Evolutionary conservation across 2,888 invertebrate species (phyloP).

Genomic region (Nineta flava): DNA sequence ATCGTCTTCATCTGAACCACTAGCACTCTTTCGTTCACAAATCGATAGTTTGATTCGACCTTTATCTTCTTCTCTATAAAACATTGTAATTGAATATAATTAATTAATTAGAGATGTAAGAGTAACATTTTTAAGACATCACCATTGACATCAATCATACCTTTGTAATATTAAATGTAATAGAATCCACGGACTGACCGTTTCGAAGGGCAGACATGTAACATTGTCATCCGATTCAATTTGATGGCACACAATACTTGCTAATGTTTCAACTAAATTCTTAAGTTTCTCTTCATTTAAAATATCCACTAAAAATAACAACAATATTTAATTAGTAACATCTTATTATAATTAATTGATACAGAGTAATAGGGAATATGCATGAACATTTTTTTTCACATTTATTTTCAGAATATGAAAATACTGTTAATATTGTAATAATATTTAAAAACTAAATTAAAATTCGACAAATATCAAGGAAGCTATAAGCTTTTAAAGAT

Average conservation of each 20-base stretch:
- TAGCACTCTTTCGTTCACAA: conserved; percentile 21
- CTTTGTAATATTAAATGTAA: conserved; percentile 61
- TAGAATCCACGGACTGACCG: conserved; percentile 67
- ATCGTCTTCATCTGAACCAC: conserved; percentile 20
- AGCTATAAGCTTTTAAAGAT: too few species aligned
- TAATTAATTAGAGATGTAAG: not conserved
- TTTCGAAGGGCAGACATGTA: conserved; percentile 48
- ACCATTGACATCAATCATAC: conserved; percentile 18
- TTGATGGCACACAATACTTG: conserved; percentile 61
- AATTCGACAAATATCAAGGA: too few species aligned
- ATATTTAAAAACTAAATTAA: too few species aligned
- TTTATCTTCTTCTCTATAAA: conserved; percentile 47
- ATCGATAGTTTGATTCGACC: conserved; percentile 35
- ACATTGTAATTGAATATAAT: not conserved
- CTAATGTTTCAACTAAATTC: conserved; percentile 56
- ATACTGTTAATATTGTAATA: too few species aligned
- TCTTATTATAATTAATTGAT: too few species aligned
- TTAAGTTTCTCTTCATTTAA: conserved; percentile 41
- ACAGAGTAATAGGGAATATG: too few species aligned
- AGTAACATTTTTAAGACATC: too few species aligned
- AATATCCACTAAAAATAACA: conserved; percentile 21
- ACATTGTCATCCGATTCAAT: conserved; percentile 41
- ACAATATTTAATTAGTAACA: too few species aligned
- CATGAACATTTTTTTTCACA: too few species aligned
- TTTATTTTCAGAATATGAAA: too few species aligned